phyloP scores from a whole-genome alignment of 2,888 invertebrate species.

The Agrotis exclamationis region DNA sequence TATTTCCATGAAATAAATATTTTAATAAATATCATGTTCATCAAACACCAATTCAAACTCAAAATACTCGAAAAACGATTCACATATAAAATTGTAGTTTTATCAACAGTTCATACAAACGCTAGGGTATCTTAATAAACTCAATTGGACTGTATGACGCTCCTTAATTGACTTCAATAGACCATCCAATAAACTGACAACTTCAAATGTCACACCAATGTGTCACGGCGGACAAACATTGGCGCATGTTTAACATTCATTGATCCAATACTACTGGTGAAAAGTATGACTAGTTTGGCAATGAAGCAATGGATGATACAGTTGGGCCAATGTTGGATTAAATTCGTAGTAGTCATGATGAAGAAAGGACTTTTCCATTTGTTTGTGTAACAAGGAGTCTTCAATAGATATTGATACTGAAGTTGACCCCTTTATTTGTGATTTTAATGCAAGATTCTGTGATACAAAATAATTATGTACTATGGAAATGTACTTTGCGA shows the following conservation, averaged over 20 bases:
- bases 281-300: accelerated
- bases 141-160: conserved; percentile 85
- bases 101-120: conserved; percentile 64
- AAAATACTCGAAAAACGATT: conserved; percentile 20
- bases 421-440: conserved; percentile 58
- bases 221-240: conserved; percentile 32
- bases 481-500: no score
- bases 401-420: conserved; percentile 62
- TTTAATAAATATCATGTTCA: no score
- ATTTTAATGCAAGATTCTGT: conserved; percentile 54
- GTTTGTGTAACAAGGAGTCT: conserved; percentile 39
- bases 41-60: no score
- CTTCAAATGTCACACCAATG: conserved; percentile 56
- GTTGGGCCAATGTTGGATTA: conserved; percentile 24
- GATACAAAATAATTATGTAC: no score
- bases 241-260: conserved; percentile 14
- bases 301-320: conserved; percentile 11
- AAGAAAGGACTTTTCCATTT: conserved; percentile 43
- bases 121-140: conserved; percentile 72
- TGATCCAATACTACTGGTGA: not conserved
- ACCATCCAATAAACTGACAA: conserved; percentile 67
- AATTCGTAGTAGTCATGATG: not conserved
- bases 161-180: conserved; percentile 85
- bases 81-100: conserved; percentile 61
- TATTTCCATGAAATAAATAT: no score